Base-by-base conservation (phyloP, 2,888 invertebrate species). In the Nymphalis polychloros region DNA sequence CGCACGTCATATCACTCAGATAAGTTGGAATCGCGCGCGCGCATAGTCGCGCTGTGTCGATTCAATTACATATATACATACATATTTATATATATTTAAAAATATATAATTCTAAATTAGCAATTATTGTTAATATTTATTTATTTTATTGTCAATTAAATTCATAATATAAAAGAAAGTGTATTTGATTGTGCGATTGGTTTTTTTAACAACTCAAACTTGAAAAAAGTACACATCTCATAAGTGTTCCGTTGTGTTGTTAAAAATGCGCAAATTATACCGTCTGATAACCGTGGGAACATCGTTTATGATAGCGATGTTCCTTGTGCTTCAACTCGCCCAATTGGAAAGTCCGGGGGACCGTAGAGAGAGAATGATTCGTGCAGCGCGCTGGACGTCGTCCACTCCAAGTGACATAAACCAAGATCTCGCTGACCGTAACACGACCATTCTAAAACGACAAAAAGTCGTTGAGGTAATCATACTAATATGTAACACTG, bases 261-360 rank as follows among this genome's bases (percentile, higher is more conserved):
- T 61, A 59, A 71, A 66, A 49, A 89, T 89, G 88, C 85, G 85
- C 73, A 74, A 78, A 69, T 59, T 79, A 13, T 68, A 81, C 23
- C 85, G 87, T 63, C 78, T 84, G 19, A 59, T 78, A 16, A 68
- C 79, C 5, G 73, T 78, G 8, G 82, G 76, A 8, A 71, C 81
- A 13, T 71, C 74, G 8, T 81, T 86, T 52, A 73, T 74, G 8
- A 31, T 77, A 48, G 77, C 75, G 27, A 75, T 84, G 73, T 19
- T 86, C 8, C 61, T 89, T 48, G 55, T 88, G 60, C 67, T 80
- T 20, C 72, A 75, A 20, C 63, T 81, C 27, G 78, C 81, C 27
- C 78, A 80, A 57, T 49, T 80, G 27, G 73, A 77, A 6, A 71
- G 70, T 59, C 63, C 53, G n/a, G 19, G 64, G 46, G 68, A 64